phyloP scores from a whole-genome alignment of 2,888 invertebrate species.

The Drosophila cracens region DNA sequence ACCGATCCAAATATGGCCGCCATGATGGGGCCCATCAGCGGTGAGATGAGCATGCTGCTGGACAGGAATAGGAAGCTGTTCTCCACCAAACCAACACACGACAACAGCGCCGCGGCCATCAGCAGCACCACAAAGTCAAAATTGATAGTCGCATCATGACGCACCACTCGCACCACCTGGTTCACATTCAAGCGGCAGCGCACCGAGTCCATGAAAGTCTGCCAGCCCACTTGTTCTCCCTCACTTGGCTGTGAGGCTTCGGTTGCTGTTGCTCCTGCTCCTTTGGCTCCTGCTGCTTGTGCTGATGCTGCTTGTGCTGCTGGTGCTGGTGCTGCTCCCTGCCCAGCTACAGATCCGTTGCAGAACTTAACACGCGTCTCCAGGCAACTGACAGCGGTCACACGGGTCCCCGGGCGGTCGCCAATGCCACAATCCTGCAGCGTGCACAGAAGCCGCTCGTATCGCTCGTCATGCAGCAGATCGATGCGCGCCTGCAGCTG shows the following conservation, averaged over 20 bases:
- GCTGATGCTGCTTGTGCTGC: background rate
- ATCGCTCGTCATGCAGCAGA: conserved; percentile 86
- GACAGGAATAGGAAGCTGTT: conserved; percentile 90
- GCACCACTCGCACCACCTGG: conserved; percentile 89
- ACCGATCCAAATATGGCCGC: conserved; percentile 90
- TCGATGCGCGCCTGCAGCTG: conserved; percentile 86
- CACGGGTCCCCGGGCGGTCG: conserved; percentile 86
- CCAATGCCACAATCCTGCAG: conserved; percentile 87
- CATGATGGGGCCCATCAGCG: conserved; percentile 92
- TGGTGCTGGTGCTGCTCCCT: background rate
- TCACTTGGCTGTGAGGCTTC: background rate
- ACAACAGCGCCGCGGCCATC: conserved; percentile 89
- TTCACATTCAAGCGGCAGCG: conserved; percentile 89
- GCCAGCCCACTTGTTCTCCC: conserved; percentile 49
- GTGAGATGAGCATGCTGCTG: conserved; percentile 92
- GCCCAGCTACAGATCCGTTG: background rate
- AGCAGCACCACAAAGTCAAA: conserved; percentile 91
- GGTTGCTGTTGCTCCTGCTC: background rate
- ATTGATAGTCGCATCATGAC: conserved; percentile 88
- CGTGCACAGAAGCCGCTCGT: conserved; percentile 87
- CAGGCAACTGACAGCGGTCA: conserved; percentile 87
- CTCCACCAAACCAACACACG: conserved; percentile 90
- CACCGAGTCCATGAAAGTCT: conserved; percentile 87
- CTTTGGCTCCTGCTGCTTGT: background rate
- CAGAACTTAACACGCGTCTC: conserved; percentile 47